Base-by-base conservation (phyloP, 2,113 vertebrate genomes). In the Sinocyclocheilus anophthalmus region DNA sequence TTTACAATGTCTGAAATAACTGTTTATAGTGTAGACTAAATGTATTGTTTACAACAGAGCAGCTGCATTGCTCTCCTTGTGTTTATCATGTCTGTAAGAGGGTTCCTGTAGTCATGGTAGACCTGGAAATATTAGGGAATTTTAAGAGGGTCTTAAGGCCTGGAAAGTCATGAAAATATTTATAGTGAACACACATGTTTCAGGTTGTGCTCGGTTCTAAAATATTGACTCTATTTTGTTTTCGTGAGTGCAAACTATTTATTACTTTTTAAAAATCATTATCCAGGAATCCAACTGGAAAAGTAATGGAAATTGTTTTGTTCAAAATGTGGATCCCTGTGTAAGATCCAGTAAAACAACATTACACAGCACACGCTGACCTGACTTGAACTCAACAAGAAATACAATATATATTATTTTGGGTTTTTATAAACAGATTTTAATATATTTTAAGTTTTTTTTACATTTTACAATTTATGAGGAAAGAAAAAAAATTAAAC, bases 381-480 rank as follows among this genome's bases (percentile, higher is more conserved):
- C 26, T 20, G 30, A 72, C 5, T 80, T 39, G 37, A 55, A 11
- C 6, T 5, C 0, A 59, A 45, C 33, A 76, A 55, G 3, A 50
- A 88, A 92, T 72, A 91, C 33, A 90, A 33, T 26, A 90, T 86
- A 90, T 84, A 57, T 4, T 24, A 72, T 37, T 72, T 82, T 77
- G 73, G 88, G 84, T 70, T 85, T 89, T 89, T 89, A 89, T 84
- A 86, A 87, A 89, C 85, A 87, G 78, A 85, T 85, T 88, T 86
- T 83, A 84, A 87, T 82, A 76, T 85, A 85, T 89, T 65, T 50
- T 80, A 83, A 84, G 13, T 77, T 93, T 92, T 94, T 94, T 93
- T 92, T 90, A 91, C 89, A 93, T 94, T 93, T 93, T 94, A 94
- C 92, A 94, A 92, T 91, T 93, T 92, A 90, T 87, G 80, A 84